phyloP scores from a whole-genome alignment of 2,797 vertebrate genomes.

The Poeciliopsis infans region DNA sequence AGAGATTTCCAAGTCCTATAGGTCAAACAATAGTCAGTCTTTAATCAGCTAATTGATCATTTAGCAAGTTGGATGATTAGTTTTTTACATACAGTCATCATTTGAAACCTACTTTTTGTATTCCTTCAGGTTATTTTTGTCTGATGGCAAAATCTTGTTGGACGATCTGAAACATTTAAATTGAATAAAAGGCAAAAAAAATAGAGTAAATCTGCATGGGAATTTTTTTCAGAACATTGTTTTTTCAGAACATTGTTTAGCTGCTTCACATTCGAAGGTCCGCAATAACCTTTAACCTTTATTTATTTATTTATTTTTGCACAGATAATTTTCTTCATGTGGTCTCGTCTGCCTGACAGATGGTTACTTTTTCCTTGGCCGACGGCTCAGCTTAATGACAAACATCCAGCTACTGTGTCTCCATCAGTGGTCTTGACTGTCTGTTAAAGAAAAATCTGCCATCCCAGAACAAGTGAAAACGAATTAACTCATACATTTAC shows the following conservation, averaged over 20 bases:
- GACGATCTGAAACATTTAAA: neutral
- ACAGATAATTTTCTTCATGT: neutral
- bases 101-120: neutral
- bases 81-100: neutral
- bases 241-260: neutral
- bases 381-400: neutral
- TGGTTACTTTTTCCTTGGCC: neutral
- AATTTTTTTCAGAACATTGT: neutral
- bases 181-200: neutral
- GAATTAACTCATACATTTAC: neutral
- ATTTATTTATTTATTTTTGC: too few relatives aligned
- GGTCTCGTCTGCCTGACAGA: neutral
- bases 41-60: neutral
- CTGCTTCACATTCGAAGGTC: neutral
- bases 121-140: neutral
- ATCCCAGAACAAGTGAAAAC: neutral
- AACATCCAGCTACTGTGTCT: neutral
- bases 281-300: neutral
- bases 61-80: neutral
- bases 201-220: neutral
- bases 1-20: neutral
- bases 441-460: neutral
- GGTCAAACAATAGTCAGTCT: neutral
- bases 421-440: neutral
- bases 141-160: neutral